Evolutionary conservation across 2,888 invertebrate genomes (phyloP).

Genomic region (Bimastos eiseni): DNA sequence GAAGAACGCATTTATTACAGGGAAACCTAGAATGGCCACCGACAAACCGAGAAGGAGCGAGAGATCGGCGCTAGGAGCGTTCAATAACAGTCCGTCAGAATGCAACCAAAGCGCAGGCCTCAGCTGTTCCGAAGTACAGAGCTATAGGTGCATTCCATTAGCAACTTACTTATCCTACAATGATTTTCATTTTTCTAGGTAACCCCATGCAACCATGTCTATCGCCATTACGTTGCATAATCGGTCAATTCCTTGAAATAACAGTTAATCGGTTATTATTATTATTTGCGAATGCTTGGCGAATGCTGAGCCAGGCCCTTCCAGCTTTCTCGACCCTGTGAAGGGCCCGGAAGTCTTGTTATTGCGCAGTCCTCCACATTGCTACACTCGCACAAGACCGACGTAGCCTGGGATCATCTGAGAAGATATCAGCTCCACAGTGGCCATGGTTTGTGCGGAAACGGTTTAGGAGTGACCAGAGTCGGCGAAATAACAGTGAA

Average conservation of each 20-base stretch:
- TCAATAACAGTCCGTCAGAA: background rate
- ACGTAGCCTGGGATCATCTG: too few relatives aligned
- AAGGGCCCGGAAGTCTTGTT: too few relatives aligned
- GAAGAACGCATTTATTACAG: background rate
- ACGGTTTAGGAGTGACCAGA: too few relatives aligned
- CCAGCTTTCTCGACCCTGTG: too few relatives aligned
- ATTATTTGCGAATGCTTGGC: too few relatives aligned
- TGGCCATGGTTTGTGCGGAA: too few relatives aligned
- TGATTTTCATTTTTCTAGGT: background rate
- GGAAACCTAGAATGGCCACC: slow-evolving; percentile 13
- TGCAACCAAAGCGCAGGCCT: background rate
- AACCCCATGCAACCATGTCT: background rate
- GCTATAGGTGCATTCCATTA: background rate
- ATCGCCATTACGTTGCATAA: background rate
- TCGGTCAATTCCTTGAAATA: background rate
- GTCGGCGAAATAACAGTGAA: too few relatives aligned
- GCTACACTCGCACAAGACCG: too few relatives aligned
- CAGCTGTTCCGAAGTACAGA: background rate
- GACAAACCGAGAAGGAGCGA: background rate
- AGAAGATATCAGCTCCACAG: too few relatives aligned
- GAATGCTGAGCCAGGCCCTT: too few relatives aligned
- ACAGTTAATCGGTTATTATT: too few relatives aligned
- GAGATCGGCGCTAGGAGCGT: background rate
- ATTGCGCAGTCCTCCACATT: too few relatives aligned
- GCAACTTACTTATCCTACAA: background rate